Evolutionary conservation across 2,797 vertebrate species (phyloP).

Genomic region (Rhyacichthys aspro): DNA sequence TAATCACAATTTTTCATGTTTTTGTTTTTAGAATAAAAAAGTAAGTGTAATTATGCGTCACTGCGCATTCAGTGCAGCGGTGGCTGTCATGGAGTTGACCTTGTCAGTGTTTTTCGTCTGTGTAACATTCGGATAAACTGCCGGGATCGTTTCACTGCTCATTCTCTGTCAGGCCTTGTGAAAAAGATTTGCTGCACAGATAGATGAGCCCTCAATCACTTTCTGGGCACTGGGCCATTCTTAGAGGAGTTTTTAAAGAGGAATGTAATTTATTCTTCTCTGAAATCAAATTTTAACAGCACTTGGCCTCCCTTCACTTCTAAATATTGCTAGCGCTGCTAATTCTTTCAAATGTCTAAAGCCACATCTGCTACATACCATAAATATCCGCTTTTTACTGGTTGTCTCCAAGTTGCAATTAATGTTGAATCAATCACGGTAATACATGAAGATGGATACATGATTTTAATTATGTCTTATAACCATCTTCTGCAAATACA

Average conservation of each 20-base stretch:
- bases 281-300: constrained; percentile 45
- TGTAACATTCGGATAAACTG: constrained; percentile 55
- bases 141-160: constrained; percentile 35
- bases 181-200: constrained; percentile 57
- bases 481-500: neutral
- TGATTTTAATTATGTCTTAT: neutral
- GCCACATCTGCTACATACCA: neutral
- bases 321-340: neutral
- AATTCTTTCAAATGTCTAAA: constrained; percentile 3
- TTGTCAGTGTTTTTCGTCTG: constrained; percentile 59
- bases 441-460: neutral
- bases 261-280: constrained; percentile 44
- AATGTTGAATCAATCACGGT: neutral
- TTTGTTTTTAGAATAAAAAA: constrained; percentile 15
- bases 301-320: constrained; percentile 29
- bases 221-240: constrained; percentile 33
- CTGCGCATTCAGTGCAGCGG: constrained; percentile 39
- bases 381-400: neutral
- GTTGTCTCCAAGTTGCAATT: neutral
- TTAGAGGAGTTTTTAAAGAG: constrained; percentile 36
- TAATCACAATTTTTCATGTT: neutral
- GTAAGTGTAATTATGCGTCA: constrained; percentile 44
- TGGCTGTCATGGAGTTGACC: constrained; percentile 53
- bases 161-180: constrained; percentile 50
- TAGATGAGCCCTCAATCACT: constrained; percentile 53